Conservation (phyloP, 1,140 invertebrate genomes). For the Caenorhabditis latens region DNA sequence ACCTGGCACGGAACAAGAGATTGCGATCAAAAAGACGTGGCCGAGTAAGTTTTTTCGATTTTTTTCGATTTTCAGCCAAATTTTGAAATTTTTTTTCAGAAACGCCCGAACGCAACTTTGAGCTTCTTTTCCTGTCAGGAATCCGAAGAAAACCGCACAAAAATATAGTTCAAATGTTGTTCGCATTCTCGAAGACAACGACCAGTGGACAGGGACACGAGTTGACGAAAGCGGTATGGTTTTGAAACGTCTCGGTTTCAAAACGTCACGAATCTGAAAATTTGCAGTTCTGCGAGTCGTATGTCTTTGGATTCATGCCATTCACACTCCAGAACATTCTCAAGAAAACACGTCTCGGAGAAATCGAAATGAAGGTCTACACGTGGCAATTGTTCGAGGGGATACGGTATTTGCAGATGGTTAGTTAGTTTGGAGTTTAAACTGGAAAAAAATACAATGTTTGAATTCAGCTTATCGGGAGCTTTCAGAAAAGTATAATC, state of each 20-base stretch:
- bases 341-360: slow-evolving; percentile 52
- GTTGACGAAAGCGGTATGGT: not conserved
- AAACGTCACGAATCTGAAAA: not conserved
- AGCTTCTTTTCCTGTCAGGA: slow-evolving; percentile 62
- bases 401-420: slow-evolving; percentile 57
- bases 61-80: not conserved
- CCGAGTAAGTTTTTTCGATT: slow-evolving; percentile 13
- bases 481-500: too few species aligned
- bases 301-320: slow-evolving; percentile 73
- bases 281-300: slow-evolving; percentile 70
- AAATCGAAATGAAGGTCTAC: slow-evolving; percentile 72
- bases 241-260: slow-evolving; percentile 12
- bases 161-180: slow-evolving; percentile 72
- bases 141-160: slow-evolving; percentile 65
- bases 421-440: not conserved
- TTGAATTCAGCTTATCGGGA: not conserved
- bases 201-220: slow-evolving; percentile 20
- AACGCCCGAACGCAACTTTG: slow-evolving; percentile 56
- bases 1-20: slow-evolving; percentile 59
- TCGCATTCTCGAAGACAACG: slow-evolving; percentile 60
- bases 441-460: not conserved
- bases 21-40: slow-evolving; percentile 74
- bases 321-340: slow-evolving; percentile 61
- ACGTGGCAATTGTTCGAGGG: slow-evolving; percentile 74
- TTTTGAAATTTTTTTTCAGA: not conserved